A percentile compares a stretch with the other conserved stretches of the same genome.
These are phyloP conservation scores for Trypoxylus dichotomus DNA, from an alignment of 1,140 invertebrate species.

Conservation along the genomic window DNA sequence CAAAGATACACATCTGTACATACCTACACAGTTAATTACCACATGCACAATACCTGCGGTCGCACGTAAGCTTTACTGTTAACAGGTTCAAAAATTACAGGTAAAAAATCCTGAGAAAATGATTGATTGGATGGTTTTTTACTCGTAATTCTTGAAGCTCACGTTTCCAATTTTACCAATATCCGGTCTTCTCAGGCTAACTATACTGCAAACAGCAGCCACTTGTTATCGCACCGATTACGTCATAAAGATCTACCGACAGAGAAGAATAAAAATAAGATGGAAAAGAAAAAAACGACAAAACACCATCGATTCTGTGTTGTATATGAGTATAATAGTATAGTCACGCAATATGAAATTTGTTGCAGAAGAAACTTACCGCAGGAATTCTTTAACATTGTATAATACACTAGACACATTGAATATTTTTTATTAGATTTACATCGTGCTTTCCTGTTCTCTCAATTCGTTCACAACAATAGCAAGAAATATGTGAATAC, in stretches of 20 bases:
- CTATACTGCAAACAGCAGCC: not conserved
- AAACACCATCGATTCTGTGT: not conserved
- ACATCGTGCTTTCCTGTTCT: too few relatives aligned
- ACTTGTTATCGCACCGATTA: constrained; percentile 12
- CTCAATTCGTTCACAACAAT: too few relatives aligned
- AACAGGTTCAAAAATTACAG: not conserved
- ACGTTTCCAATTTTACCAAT: constrained; percentile 23
- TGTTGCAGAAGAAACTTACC: not conserved
- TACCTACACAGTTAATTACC: too few relatives aligned
- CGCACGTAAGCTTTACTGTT: not conserved
- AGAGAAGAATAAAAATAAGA: not conserved
- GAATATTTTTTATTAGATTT: not conserved
- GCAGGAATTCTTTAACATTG: not conserved
- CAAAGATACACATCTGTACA: too few relatives aligned
- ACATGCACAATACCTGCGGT: not conserved
- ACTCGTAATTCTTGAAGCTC: constrained; percentile 4
- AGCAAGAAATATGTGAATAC: too few relatives aligned
- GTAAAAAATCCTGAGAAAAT: constrained; percentile 9
- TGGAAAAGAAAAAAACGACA: not conserved
- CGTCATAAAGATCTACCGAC: constrained; percentile 18
- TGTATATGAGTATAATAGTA: not conserved
- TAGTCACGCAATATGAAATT: constrained; percentile 9
- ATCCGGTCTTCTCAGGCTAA: not conserved
- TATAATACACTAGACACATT: not conserved
- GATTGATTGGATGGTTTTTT: constrained; percentile 12